phyloP scores from a whole-genome alignment of 2,888 invertebrate genomes.

The Trichogramma dendrolimi region DNA sequence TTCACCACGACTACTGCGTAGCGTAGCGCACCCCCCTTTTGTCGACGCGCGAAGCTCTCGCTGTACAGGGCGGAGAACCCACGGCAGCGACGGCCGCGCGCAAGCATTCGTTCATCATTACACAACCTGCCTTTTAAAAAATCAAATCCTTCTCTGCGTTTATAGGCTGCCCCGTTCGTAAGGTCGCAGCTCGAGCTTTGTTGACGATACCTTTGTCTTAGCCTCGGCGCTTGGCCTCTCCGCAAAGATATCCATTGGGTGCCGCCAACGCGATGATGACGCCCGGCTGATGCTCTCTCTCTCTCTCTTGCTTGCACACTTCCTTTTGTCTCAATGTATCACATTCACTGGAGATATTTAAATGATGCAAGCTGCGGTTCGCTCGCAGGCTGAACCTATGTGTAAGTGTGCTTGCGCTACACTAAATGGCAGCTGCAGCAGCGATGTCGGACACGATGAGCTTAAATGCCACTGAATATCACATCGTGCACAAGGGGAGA shows the following conservation, averaged over 20 bases:
- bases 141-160: no score
- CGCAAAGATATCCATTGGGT: slow-evolving; percentile 22
- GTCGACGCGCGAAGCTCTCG: no score
- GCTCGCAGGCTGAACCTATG: neutral
- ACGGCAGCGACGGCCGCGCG: no score
- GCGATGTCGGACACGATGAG: no score
- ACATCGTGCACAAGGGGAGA: no score
- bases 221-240: slow-evolving; percentile 22
- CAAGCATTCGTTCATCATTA: no score
- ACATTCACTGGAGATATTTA: neutral
- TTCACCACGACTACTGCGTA: no score
- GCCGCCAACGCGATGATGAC: slow-evolving; percentile 19
- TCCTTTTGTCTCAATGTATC: neutral
- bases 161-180: neutral
- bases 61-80: no score
- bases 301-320: neutral
- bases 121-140: no score
- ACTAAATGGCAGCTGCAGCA: no score
- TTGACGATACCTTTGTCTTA: slow-evolving; percentile 21
- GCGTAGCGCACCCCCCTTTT: no score
- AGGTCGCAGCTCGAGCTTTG: neutral
- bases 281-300: neutral
- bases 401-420: neutral
- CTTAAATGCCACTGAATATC: no score
- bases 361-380: neutral